Percentiles rank a stretch among this genome's conserved stretches.
Evolutionary conservation across 2,888 invertebrate genomes (phyloP).

Genomic region (Ichneumoninae sp.): DNA sequence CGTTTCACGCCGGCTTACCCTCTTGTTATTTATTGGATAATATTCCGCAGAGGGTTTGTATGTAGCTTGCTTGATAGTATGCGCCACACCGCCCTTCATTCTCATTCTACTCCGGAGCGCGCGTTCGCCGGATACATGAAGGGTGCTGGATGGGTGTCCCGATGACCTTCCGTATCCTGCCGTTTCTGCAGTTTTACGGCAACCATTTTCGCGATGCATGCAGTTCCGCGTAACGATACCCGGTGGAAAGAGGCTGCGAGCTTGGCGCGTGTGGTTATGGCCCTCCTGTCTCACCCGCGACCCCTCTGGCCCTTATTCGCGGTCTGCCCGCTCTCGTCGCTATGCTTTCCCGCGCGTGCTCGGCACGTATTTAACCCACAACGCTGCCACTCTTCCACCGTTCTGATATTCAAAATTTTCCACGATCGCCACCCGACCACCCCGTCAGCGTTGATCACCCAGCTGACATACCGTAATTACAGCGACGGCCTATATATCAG

Average conservation of each 20-base stretch:
- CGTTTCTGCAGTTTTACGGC: background rate
- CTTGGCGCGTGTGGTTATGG: constrained; percentile 1
- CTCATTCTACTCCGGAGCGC: background rate
- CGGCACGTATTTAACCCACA: constrained; percentile 24
- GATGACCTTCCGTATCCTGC: background rate
- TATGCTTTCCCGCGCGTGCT: background rate
- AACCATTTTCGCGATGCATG: constrained; percentile 15
- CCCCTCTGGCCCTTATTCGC: constrained; percentile 29
- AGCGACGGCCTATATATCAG: background rate
- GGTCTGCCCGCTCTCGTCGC: constrained; percentile 30
- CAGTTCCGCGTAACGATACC: background rate
- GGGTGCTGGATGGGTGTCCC: no score
- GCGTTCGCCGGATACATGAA: background rate
- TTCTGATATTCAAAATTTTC: constrained; percentile 33
- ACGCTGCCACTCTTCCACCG: background rate
- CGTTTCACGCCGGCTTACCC: no score
- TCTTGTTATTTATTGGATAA: no score
- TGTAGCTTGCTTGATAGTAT: background rate
- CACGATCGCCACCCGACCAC: background rate
- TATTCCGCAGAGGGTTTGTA: no score
- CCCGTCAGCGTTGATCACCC: constrained; percentile 23
- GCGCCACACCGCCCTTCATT: background rate
- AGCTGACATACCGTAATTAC: constrained; percentile 40
- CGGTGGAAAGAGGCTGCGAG: constrained; percentile 15
- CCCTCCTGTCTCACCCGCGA: background rate